These are phyloP conservation scores for Hyalella azteca DNA, from an alignment of 2,888 invertebrate species.

Conservation along the genomic window DNA sequence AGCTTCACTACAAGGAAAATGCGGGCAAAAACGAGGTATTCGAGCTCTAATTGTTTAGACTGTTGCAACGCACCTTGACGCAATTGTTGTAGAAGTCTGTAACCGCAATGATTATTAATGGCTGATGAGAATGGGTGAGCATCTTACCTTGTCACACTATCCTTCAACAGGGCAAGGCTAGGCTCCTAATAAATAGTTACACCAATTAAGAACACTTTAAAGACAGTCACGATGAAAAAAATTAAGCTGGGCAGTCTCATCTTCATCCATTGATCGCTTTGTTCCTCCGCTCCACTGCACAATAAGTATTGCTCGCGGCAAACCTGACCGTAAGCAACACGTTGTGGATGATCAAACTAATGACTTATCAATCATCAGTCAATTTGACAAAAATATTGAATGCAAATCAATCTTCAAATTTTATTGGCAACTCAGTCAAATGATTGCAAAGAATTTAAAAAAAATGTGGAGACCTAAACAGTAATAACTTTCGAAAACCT, in stretches of 20 bases:
- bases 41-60: too few relatives aligned
- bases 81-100: constrained; percentile 68
- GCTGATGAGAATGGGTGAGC: background rate
- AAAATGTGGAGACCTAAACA: too few relatives aligned
- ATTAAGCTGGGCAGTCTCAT: too few relatives aligned
- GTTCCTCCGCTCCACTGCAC: constrained; percentile 90
- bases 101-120: constrained; percentile 65
- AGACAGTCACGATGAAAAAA: too few relatives aligned
- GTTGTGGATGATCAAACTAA: too few relatives aligned
- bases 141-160: constrained; percentile 87
- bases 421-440: too few relatives aligned
- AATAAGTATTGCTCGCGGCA: constrained; percentile 93
- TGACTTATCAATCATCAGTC: too few relatives aligned
- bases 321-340: constrained; percentile 63
- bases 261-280: constrained; percentile 96
- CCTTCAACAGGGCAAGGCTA: constrained; percentile 71
- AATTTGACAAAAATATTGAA: too few relatives aligned
- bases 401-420: too few relatives aligned
- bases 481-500: background rate
- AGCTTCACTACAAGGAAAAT: too few relatives aligned
- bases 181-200: background rate
- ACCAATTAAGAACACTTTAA: background rate
- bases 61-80: constrained; percentile 64
- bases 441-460: too few relatives aligned
- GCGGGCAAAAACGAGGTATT: too few relatives aligned